These are phyloP conservation scores for Prionace glauca DNA, from an alignment of 2,797 vertebrate genomes.

Conservation along the genomic window DNA sequence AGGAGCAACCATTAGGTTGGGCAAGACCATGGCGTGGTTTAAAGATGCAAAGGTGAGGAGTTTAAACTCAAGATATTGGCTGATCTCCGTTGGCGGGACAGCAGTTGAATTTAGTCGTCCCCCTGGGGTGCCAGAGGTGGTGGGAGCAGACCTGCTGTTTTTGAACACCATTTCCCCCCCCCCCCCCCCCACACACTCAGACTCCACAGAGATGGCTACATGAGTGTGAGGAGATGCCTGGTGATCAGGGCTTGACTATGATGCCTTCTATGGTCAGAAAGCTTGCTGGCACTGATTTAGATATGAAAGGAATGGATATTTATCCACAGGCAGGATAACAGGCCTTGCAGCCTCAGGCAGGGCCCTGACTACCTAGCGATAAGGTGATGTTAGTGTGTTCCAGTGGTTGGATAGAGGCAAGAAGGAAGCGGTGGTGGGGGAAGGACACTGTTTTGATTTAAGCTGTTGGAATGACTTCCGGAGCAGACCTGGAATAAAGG, in stretches of 20 bases:
- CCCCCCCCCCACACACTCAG: neutral
- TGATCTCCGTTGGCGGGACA: too few relatives aligned
- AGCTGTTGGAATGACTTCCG: neutral
- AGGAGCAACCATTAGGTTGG: too few relatives aligned
- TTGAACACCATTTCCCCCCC: neutral
- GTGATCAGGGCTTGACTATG: neutral
- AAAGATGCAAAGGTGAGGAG: neutral
- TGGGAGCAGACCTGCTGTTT: neutral
- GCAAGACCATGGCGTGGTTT: neutral
- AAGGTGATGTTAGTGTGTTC: neutral
- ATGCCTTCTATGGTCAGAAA: neutral
- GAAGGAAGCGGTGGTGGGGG: neutral
- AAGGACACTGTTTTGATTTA: neutral
- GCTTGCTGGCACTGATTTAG: neutral
- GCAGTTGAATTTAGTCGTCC: neutral
- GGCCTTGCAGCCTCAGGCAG: neutral
- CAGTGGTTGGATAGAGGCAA: neutral
- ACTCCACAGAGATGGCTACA: neutral
- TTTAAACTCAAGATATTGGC: neutral
- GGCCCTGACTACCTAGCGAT: neutral
- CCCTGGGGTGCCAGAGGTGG: neutral
- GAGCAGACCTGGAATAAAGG: neutral
- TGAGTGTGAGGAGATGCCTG: neutral
- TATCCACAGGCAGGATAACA: neutral
- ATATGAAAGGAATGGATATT: neutral